Percentiles rank a stretch among this genome's conserved stretches.
Conservation (phyloP, 2,888 invertebrate genomes). For the Leptinotarsa juncta region DNA sequence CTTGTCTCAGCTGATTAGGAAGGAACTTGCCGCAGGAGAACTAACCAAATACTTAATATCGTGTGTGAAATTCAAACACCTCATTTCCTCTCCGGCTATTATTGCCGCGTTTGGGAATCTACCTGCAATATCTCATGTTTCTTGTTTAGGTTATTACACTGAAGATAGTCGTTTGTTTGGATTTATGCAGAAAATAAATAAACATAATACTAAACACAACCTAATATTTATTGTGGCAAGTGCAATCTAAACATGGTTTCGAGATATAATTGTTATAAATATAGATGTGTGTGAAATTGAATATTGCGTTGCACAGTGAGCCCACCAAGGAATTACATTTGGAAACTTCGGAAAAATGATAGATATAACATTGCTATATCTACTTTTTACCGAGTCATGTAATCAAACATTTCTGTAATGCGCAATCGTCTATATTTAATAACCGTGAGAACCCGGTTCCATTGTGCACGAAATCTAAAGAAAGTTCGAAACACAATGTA, state of each 20-base stretch:
- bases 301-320: too few relatives aligned
- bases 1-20: not conserved
- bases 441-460: too few relatives aligned
- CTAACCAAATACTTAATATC: slow-evolving; percentile 2
- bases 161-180: slow-evolving; percentile 13
- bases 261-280: not conserved
- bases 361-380: too few relatives aligned
- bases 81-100: slow-evolving; percentile 36
- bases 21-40: slow-evolving; percentile 13
- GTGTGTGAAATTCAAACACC: slow-evolving; percentile 43
- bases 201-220: slow-evolving; percentile 12
- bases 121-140: slow-evolving; percentile 21
- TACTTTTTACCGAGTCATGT: too few relatives aligned
- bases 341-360: too few relatives aligned
- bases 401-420: too few relatives aligned
- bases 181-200: slow-evolving; percentile 21
- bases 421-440: too few relatives aligned
- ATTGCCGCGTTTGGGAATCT: slow-evolving; percentile 10
- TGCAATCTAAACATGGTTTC: slow-evolving; percentile 18
- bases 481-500: too few relatives aligned
- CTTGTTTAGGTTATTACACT: slow-evolving; percentile 20
- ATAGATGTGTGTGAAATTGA: slow-evolving; percentile 5
- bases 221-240: slow-evolving; percentile 22
- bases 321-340: too few relatives aligned
- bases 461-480: too few relatives aligned